These are phyloP conservation scores for Manis crassicaudata DNA, from an alignment of 2,797 vertebrate species.

Conservation along the genomic window DNA sequence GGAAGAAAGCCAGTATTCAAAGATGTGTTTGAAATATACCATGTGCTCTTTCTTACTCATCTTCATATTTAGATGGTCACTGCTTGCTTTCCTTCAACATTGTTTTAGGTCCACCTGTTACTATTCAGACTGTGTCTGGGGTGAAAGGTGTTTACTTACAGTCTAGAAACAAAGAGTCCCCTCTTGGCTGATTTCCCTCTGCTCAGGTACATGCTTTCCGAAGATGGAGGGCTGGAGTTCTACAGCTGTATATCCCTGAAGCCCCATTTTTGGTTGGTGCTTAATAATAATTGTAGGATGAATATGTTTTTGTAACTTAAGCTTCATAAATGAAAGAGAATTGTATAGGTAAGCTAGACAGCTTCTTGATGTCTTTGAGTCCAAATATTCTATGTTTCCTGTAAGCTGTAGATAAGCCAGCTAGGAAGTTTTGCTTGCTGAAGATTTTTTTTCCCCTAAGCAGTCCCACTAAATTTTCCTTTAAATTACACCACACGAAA, in stretches of 20 bases:
- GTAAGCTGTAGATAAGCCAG: background rate
- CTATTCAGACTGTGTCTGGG: background rate
- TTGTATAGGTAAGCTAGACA: background rate
- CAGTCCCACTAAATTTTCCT: background rate
- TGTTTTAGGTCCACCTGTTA: background rate
- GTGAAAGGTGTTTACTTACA: background rate
- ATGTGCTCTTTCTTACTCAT: background rate
- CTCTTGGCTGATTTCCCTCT: background rate
- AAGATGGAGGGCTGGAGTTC: background rate
- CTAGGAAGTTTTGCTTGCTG: background rate
- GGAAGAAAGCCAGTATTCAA: background rate
- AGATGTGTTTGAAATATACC: background rate
- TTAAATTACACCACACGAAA: background rate
- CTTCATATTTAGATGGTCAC: background rate
- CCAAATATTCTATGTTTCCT: background rate
- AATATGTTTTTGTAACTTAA: background rate
- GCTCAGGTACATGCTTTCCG: background rate
- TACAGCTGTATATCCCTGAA: background rate
- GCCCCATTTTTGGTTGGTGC: background rate
- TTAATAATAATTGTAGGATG: background rate
- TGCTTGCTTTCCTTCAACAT: conserved; percentile 3
- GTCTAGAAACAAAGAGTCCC: background rate
- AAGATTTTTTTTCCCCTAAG: background rate
- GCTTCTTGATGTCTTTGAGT: background rate
- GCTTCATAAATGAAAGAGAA: background rate